Evolutionary conservation across 2,113 vertebrate genomes (phyloP), one percentile per base, ranked within the genome.

Genomic region (Hiodon alosoides): DNA sequence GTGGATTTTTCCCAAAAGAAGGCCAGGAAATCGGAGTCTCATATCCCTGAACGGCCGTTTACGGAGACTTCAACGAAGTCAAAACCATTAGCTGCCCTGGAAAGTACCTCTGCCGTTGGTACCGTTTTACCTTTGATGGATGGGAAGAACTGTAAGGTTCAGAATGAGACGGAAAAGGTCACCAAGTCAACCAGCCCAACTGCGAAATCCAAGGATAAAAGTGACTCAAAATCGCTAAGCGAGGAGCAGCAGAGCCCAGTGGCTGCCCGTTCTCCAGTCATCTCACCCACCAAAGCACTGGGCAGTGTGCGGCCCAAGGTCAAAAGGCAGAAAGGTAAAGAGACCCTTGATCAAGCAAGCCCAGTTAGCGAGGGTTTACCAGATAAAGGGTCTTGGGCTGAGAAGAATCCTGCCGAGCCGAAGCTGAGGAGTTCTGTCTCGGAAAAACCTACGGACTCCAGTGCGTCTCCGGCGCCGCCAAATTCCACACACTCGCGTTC

Each of bases 11-110:
- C 77, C 3, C 52, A 67, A n/a, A 69, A 79, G 68, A 53, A 72
- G 0, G 62, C 77, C 72, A 77, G 71, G 9, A 67, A 83, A 68
- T 9, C 60, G 60, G 74, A 87, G 80, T 86, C 87, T 50, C 90
- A 86, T 86, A 88, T 90, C 71, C 88, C 87, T 7, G 88, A 88
- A 81, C 87, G 83, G 77, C 71, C 79, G 5, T 8, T 77, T 58
- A 82, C 80, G 67, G 88, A 88, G 6, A 8, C 73, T n/a, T n/a
- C n/a, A n/a, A n/a, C n/a, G 67, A 82, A 81, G 2, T 58, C 79
- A 13, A 90, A 89, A 81, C 81, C 83, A 16, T 80, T 80, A 13
- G 77, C 77, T 16, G 76, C 80, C 13, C 7, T 76, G 31, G 83
- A 86, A 79, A 82, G 86, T 82, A 67, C 77, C 7, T 55, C 69